Conservation (phyloP, 2,888 invertebrate genomes). For the Rhodophaea formosa region DNA sequence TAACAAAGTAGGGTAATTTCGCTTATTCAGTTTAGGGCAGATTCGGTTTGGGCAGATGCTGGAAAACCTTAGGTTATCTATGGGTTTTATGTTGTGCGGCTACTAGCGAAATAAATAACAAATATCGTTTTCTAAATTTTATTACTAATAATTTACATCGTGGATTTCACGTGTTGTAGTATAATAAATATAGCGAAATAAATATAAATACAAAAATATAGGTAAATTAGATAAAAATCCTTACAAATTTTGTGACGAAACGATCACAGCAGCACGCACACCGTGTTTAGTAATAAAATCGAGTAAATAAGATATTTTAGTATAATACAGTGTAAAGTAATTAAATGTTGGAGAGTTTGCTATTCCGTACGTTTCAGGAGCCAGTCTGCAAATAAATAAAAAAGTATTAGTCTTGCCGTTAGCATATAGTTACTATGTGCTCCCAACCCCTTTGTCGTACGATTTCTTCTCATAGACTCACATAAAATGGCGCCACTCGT, state of each 20-base stretch:
- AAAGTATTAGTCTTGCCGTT: too few species aligned
- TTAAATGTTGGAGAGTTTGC: neutral
- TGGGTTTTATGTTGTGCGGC: too few species aligned
- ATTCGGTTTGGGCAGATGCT: too few species aligned
- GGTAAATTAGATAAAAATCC: constrained; percentile 37
- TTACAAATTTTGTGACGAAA: constrained; percentile 34
- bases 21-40: too few species aligned
- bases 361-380: neutral
- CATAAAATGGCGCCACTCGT: too few species aligned
- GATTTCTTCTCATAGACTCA: too few species aligned
- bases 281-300: constrained; percentile 13
- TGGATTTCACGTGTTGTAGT: neutral
- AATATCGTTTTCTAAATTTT: neutral
- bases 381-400: too few species aligned
- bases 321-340: neutral
- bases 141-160: constrained; percentile 11
- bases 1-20: too few species aligned
- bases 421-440: too few species aligned
- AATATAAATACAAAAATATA: constrained; percentile 38
- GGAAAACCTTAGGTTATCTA: too few species aligned
- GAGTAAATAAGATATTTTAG: neutral
- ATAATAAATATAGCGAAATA: constrained; percentile 34
- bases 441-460: too few species aligned
- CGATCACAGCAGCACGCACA: constrained; percentile 33
- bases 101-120: neutral